A percentile compares a stretch with the other conserved stretches of the same genome.
Evolutionary conservation across 2,113 vertebrate species (phyloP).

Genomic region (Motacilla alba): DNA sequence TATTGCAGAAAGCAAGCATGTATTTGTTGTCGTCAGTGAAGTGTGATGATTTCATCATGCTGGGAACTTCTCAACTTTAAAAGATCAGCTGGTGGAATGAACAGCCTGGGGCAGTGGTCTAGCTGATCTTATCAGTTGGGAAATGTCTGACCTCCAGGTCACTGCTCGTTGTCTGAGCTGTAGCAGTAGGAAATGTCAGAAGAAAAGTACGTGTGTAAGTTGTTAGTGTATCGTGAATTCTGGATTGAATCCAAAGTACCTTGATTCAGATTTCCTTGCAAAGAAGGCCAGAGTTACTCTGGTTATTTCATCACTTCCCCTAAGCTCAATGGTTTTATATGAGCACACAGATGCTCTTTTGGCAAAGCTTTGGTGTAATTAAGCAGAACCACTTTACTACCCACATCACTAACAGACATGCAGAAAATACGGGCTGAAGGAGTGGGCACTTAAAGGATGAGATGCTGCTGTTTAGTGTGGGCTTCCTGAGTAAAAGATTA

Average conservation of each 20-base stretch:
- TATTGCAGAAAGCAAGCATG: neutral
- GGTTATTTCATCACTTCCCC: neutral
- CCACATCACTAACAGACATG: neutral
- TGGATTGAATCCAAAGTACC: neutral
- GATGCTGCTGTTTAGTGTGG: neutral
- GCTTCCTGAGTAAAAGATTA: neutral
- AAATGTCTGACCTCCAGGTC: neutral
- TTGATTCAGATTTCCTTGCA: neutral
- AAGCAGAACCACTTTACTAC: neutral
- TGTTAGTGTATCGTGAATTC: neutral
- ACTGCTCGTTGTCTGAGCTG: neutral
- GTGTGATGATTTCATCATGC: neutral
- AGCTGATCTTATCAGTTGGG: neutral
- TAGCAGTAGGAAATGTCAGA: neutral
- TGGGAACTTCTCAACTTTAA: neutral
- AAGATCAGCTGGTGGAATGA: neutral
- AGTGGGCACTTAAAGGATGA: neutral
- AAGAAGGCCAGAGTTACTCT: neutral
- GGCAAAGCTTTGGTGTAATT: neutral
- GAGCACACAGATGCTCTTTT: neutral
- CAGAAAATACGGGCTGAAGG: neutral
- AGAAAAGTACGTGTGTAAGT: neutral
- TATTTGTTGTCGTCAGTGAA: neutral
- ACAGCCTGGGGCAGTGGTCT: neutral
- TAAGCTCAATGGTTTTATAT: neutral